A percentile compares a stretch with the other conserved stretches of the same genome.
These are phyloP conservation scores for Anser brachyrhynchus DNA, from an alignment of 2,113 vertebrate species.

Conservation along the genomic window DNA sequence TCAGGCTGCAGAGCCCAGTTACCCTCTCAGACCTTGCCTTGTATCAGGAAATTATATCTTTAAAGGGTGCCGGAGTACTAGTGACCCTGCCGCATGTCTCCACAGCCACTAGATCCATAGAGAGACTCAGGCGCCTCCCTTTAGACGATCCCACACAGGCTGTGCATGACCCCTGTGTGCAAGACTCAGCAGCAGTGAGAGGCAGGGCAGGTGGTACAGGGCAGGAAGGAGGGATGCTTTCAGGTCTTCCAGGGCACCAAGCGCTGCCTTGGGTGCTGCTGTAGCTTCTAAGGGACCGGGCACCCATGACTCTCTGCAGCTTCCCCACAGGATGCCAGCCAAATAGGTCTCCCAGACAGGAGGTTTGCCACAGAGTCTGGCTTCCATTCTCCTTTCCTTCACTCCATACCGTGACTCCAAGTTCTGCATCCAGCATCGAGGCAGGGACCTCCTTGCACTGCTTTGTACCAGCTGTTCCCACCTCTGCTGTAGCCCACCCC, in stretches of 20 bases:
- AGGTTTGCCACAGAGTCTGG: not conserved
- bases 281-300: not conserved
- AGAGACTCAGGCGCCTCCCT: not conserved
- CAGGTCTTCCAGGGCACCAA: not conserved
- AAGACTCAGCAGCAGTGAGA: not conserved
- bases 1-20: not conserved
- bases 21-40: not conserved
- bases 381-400: not conserved
- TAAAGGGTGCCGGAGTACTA: not conserved
- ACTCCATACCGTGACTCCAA: not conserved
- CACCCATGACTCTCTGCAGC: not conserved
- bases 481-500: not conserved
- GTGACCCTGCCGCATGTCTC: not conserved
- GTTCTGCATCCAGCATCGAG: not conserved
- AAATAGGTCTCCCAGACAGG: not conserved
- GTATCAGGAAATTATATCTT: not conserved
- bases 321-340: not conserved
- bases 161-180: not conserved
- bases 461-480: not conserved
- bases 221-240: not conserved
- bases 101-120: not conserved
- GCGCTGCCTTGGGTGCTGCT: not conserved
- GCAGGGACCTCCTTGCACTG: not conserved
- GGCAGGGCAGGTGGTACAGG: not conserved
- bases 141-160: rapidly evolving